phyloP scores from a whole-genome alignment of 2,888 invertebrate genomes.

The Ormyrus thymus region DNA sequence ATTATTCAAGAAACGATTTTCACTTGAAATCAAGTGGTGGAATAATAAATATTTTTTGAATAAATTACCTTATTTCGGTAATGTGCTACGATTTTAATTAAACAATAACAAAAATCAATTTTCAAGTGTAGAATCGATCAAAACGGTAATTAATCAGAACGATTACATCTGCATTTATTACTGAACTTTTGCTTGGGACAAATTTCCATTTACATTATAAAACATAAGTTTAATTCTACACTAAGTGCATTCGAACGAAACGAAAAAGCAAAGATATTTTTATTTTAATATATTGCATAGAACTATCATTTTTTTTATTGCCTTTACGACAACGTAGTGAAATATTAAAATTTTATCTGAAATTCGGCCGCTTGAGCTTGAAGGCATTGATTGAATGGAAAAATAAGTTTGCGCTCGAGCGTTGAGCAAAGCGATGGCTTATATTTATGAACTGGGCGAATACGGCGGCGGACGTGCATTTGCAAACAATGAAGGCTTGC shows the following conservation, averaged over 20 bases:
- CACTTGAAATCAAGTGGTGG: too few species aligned
- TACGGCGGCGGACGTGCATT: conserved; percentile 26
- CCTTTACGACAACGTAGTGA: too few species aligned
- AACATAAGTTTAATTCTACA: neutral
- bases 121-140: neutral
- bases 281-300: too few species aligned
- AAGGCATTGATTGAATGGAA: too few species aligned
- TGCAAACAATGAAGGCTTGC: conserved; percentile 53
- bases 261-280: too few species aligned
- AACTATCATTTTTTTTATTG: too few species aligned
- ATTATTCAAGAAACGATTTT: too few species aligned
- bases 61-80: too few species aligned
- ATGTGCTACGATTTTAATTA: neutral
- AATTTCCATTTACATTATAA: conserved; percentile 15
- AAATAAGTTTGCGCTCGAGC: neutral
- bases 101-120: neutral
- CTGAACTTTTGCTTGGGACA: conserved; percentile 9
- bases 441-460: neutral
- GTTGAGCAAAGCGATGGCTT: neutral
- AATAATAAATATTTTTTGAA: too few species aligned
- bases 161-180: conserved; percentile 13
- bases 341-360: too few species aligned
- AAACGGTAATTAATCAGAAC: conserved; percentile 11
- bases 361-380: too few species aligned
- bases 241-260: too few species aligned